phyloP scores from a whole-genome alignment of 2,888 invertebrate genomes.

The Tetrapedia diversipes region DNA sequence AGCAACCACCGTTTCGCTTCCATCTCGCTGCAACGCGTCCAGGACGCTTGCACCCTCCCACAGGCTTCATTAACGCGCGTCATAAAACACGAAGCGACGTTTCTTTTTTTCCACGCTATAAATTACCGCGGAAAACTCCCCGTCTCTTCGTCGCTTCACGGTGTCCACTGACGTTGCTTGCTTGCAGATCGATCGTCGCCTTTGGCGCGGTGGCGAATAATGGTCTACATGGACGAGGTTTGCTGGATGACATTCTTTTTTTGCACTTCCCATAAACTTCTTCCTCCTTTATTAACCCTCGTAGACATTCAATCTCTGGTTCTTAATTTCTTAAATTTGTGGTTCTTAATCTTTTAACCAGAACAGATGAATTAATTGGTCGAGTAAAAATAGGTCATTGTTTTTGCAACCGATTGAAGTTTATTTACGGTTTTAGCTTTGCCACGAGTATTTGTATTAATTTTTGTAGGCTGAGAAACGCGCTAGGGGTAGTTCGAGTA shows the following conservation, averaged over 20 bases:
- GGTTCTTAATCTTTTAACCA: too few species aligned
- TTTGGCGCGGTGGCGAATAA: not conserved
- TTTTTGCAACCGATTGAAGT: too few species aligned
- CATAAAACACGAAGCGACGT: slow-evolving; percentile 27
- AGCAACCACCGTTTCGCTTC: not conserved
- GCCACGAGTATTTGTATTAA: too few species aligned
- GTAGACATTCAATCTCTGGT: too few species aligned
- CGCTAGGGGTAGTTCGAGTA: not conserved
- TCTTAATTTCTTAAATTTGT: too few species aligned
- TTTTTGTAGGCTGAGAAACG: too few species aligned
- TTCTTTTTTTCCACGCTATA: slow-evolving; percentile 3
- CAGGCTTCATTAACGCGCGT: slow-evolving; percentile 44
- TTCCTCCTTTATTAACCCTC: too few species aligned
- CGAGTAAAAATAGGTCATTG: too few species aligned
- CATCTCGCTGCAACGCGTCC: not conserved
- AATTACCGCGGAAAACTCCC: slow-evolving; percentile 13
- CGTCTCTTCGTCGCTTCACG: not conserved
- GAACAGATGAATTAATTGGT: too few species aligned
- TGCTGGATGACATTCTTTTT: not conserved
- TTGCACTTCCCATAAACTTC: too few species aligned
- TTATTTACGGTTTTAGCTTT: too few species aligned
- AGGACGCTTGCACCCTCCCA: slow-evolving; percentile 3
- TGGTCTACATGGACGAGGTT: not conserved
- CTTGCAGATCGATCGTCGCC: not conserved
- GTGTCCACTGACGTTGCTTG: not conserved